Base-by-base conservation (phyloP, 1,140 invertebrate species). In the Bacillus rossius region DNA sequence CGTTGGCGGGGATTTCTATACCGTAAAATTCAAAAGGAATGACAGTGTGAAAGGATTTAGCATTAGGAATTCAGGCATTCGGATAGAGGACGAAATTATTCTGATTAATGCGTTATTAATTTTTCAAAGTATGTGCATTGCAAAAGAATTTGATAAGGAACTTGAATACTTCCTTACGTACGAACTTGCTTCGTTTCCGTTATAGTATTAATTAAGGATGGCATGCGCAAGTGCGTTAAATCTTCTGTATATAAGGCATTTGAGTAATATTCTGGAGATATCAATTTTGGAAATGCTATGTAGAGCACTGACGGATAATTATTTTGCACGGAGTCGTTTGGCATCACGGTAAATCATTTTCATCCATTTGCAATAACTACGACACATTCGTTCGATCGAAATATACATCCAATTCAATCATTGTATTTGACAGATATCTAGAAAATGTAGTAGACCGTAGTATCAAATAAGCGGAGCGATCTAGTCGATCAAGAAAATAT, bases 81-180 rank as follows among this genome's bases (percentile, higher is more conserved):
- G 65, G 48, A 63, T 65, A 8, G 69, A 64, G 51, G 20, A 10
- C 40, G 61, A 63, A 43, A 70, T 66, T 14, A 55, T 48, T 60
- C 55, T 34, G 8, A 25, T 2, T 19, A 55, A 23, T 40, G 23
- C 61, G 8, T 1, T 8, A 2, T 17, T 40, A 2, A 47, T 59
- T n/a, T 49, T 3, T 17, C 64, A 26, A 65, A 63, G 25, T 65
- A 60, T 47, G 61, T 64, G 23, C 56, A 41, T 4, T 69, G 69
- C 52, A 64, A 68, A 57, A 59, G 66, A 49, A 68, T 69, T 65
- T 69, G 68, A 54, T 69, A 67, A 53, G n/a, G n/a, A n/a, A n/a
- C n/a, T n/a, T n/a, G n/a, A n/a, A n/a, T n/a, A n/a, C n/a, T n/a
- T n/a, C n/a, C n/a, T n/a, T n/a, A n/a, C n/a, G n/a, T n/a, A n/a